These are phyloP conservation scores for Thomomys bottae DNA, from an alignment of 2,113 vertebrate species.

Conservation along the genomic window DNA sequence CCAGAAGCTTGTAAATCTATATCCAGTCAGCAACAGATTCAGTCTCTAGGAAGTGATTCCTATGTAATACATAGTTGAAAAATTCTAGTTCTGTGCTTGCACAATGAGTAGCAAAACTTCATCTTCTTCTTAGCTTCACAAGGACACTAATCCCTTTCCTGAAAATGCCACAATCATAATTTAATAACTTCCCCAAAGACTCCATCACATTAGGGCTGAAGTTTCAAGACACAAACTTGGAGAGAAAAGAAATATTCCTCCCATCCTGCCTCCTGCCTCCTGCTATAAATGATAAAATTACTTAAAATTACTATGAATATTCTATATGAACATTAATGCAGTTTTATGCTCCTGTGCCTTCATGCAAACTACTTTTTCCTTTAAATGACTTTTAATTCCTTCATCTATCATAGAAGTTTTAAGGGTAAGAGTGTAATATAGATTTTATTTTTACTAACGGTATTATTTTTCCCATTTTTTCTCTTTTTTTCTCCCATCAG, in stretches of 20 bases:
- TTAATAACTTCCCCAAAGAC: accelerated
- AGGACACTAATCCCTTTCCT: not conserved
- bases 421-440: not conserved
- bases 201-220: not conserved
- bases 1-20: not conserved
- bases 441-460: not conserved
- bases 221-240: not conserved
- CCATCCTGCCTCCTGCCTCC: too few relatives aligned
- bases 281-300: not conserved
- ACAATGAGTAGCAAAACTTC: not conserved
- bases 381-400: not conserved
- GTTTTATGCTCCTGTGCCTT: not conserved
- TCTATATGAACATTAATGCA: not conserved
- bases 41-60: accelerated
- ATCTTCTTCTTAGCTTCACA: not conserved
- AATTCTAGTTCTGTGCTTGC: not conserved
- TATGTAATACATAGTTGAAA: not conserved
- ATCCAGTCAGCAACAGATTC: not conserved
- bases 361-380: not conserved
- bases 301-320: too few relatives aligned
- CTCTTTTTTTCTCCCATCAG: not conserved
- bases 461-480: not conserved
- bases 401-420: not conserved
- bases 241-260: not conserved
- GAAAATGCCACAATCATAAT: accelerated